Evolutionary conservation across 2,113 vertebrate genomes (phyloP).

Genomic region (Tachysurus fulvidraco): DNA sequence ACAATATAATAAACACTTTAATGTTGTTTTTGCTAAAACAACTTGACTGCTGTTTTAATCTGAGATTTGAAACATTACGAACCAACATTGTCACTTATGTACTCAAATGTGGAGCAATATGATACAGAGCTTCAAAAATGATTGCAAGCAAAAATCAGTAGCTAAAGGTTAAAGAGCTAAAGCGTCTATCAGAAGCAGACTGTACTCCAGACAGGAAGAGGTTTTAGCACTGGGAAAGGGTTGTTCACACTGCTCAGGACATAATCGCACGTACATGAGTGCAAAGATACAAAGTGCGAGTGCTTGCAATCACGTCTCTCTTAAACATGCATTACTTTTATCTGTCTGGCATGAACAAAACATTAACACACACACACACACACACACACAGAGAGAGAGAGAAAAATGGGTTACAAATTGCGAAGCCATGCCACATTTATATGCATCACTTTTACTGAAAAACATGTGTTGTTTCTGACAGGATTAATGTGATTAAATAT

Average conservation of each 20-base stretch:
- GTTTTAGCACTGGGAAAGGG: constrained; percentile 5
- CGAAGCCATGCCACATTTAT: constrained; percentile 5
- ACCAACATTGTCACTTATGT: neutral
- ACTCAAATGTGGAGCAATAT: neutral
- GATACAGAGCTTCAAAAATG: neutral
- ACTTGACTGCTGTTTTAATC: neutral
- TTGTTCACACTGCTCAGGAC: constrained; percentile 5
- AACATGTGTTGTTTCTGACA: neutral
- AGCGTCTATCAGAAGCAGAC: constrained; percentile 2
- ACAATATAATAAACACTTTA: neutral
- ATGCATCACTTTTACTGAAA: neutral
- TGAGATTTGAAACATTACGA: neutral
- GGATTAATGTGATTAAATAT: neutral
- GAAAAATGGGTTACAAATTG: neutral
- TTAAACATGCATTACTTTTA: constrained; percentile 8
- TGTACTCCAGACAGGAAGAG: constrained; percentile 33
- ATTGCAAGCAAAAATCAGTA: neutral
- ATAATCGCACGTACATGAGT: constrained; percentile 1
- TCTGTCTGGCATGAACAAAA: neutral
- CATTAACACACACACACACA: neutral
- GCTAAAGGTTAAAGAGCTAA: neutral
- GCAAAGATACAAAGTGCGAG: constrained; percentile 10
- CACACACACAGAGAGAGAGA: neutral
- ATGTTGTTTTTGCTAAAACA: neutral
- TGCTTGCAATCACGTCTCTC: constrained; percentile 6